These are phyloP conservation scores for Hypomecis atomaria DNA, from an alignment of 2,888 invertebrate genomes.

Conservation along the genomic window DNA sequence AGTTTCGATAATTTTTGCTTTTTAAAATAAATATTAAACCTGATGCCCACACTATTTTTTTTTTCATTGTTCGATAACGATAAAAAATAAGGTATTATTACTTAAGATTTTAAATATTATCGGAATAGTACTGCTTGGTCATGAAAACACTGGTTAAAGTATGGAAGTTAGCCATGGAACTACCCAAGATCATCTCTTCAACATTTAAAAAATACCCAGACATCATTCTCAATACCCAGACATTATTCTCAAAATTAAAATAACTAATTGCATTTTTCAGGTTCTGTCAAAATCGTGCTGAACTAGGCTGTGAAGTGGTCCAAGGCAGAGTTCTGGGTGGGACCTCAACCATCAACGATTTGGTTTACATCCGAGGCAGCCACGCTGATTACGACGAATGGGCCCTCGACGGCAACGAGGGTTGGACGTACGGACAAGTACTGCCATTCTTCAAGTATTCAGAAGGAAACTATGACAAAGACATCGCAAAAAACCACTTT, in stretches of 20 bases:
- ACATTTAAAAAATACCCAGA: no score
- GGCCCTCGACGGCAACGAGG: conserved; percentile 74
- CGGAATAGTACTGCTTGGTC: no score
- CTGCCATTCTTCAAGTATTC: conserved; percentile 79
- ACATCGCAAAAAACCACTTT: conserved; percentile 72
- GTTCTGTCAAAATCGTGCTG: conserved; percentile 70
- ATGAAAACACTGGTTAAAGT: no score
- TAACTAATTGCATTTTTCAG: conserved; percentile 47
- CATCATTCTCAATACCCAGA: no score
- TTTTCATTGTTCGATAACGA: conserved; percentile 1
- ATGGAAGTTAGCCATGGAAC: no score
- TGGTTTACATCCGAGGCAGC: conserved; percentile 79
- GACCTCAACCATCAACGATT: conserved; percentile 74
- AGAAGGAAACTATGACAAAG: conserved; percentile 79
- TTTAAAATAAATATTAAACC: no score
- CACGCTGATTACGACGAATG: conserved; percentile 79
- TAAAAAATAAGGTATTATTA: no score
- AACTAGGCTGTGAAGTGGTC: conserved; percentile 72
- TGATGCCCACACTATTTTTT: no score
- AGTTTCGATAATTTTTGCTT: no score
- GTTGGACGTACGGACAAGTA: conserved; percentile 72
- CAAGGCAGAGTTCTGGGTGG: conserved; percentile 77
- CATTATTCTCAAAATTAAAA: background rate
- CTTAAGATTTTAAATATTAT: no score
- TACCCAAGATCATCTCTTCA: no score